Evolutionary conservation across 37 sponge, comb jelly and placozoan species (phyloP).

Genomic region (Ianthella basta): DNA sequence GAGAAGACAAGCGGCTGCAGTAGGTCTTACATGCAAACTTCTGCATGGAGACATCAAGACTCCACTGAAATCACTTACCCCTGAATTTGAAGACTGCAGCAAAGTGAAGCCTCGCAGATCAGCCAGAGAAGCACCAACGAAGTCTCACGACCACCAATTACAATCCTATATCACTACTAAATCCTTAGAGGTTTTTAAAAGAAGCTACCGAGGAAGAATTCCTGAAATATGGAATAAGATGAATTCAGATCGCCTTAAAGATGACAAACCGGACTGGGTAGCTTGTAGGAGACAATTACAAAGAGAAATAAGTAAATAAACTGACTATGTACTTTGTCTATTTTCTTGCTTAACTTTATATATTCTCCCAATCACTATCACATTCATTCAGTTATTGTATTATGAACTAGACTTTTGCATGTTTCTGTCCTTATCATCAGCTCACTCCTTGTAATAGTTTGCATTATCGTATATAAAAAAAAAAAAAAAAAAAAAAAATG

Average conservation of each 20-base stretch:
- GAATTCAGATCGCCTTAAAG: constrained; percentile 1
- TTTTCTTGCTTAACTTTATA: too few species aligned
- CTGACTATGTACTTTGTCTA: too few species aligned
- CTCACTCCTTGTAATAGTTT: too few species aligned
- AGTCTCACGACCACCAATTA: neutral
- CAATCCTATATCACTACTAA: neutral
- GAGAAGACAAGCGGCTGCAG: neutral
- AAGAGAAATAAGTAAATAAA: constrained; percentile 21
- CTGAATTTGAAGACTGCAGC: neutral
- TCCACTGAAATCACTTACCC: constrained; percentile 15
- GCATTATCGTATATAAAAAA: too few species aligned
- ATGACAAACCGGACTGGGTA: neutral
- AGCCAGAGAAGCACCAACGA: neutral
- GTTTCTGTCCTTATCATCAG: too few species aligned
- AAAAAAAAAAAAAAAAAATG: too few species aligned
- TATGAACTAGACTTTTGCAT: too few species aligned
- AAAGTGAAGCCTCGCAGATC: constrained; percentile 5
- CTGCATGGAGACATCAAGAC: neutral
- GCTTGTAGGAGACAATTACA: constrained; percentile 12
- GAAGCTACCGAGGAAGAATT: constrained; percentile 13
- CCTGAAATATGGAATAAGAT: constrained; percentile 1
- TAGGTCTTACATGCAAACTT: constrained; percentile 6
- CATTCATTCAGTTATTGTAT: too few species aligned
- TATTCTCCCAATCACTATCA: too few species aligned
- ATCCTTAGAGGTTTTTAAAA: constrained; percentile 11